These are phyloP conservation scores for Bombus cullumanus DNA, from an alignment of 1,140 invertebrate genomes.

Conservation along the genomic window DNA sequence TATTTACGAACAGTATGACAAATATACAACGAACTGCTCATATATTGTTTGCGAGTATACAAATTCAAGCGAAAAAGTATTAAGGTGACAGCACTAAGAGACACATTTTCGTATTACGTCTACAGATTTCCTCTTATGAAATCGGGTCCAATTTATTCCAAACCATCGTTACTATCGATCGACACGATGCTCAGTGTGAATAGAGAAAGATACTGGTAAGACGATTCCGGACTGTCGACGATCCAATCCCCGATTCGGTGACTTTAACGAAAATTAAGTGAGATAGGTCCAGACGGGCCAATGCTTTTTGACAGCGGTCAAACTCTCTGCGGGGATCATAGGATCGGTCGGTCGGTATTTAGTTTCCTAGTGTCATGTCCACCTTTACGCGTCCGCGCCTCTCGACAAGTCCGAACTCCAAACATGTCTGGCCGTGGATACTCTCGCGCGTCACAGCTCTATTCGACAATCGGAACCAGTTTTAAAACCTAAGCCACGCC, in stretches of 20 bases:
- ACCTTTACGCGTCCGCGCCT: constrained; percentile 81
- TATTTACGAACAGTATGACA: not conserved
- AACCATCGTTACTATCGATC: not conserved
- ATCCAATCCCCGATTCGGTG: constrained; percentile 55
- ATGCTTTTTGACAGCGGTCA: constrained; percentile 72
- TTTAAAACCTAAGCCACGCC: not conserved
- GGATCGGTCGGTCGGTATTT: constrained; percentile 72
- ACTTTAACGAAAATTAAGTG: constrained; percentile 74
- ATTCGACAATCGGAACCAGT: constrained; percentile 61
- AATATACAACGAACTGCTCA: not conserved
- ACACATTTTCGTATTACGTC: not conserved
- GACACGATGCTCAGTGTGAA: constrained; percentile 9
- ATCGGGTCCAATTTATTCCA: not conserved
- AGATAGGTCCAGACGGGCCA: constrained; percentile 62
- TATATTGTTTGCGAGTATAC: not conserved
- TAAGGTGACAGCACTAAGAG: too few relatives aligned
- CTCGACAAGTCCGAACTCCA: constrained; percentile 77
- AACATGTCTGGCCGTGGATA: constrained; percentile 69
- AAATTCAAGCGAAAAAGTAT: not conserved
- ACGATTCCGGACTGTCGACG: constrained; percentile 53
- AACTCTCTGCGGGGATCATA: constrained; percentile 57
- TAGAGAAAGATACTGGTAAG: constrained; percentile 50
- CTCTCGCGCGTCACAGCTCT: constrained; percentile 74
- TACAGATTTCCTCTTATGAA: not conserved
- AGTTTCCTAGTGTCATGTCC: constrained; percentile 81